These are phyloP conservation scores for Sorex araneus DNA, from an alignment of 2,113 vertebrate genomes.

Conservation along the genomic window DNA sequence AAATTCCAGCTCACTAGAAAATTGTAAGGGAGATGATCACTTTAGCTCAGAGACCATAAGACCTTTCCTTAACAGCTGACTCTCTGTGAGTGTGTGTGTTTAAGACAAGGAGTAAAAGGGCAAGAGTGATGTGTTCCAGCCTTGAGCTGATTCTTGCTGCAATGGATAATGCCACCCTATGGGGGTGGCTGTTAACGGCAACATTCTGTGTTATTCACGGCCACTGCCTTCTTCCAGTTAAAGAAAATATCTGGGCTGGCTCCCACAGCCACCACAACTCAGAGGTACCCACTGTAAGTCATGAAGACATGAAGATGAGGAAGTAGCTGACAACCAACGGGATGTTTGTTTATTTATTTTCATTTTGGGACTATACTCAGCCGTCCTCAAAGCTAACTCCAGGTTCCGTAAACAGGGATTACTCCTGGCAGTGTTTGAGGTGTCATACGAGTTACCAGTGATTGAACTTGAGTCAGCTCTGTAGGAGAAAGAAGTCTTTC, in stretches of 20 bases:
- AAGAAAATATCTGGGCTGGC: constrained; percentile 98
- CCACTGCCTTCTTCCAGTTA: constrained; percentile 98
- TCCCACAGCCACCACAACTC: constrained; percentile 95
- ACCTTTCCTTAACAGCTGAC: constrained; percentile 43
- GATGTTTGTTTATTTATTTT: too few relatives aligned
- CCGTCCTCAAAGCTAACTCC: too few relatives aligned
- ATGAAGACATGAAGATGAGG: constrained; percentile 99
- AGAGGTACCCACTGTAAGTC: constrained; percentile 98
- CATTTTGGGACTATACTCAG: too few relatives aligned
- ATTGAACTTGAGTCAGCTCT: too few relatives aligned
- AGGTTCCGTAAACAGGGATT: too few relatives aligned
- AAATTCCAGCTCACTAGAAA: constrained; percentile 70
- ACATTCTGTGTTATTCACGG: constrained; percentile 99
- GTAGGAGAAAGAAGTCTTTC: too few relatives aligned
- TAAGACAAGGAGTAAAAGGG: constrained; percentile 73
- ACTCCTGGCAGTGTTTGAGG: too few relatives aligned
- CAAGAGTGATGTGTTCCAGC: constrained; percentile 60
- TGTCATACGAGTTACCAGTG: too few relatives aligned
- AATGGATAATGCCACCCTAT: constrained; percentile 65
- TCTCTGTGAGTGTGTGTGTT: constrained; percentile 27
- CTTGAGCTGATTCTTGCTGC: constrained; percentile 64
- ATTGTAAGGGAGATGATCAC: background rate
- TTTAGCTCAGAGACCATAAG: constrained; percentile 69
- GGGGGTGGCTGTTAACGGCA: constrained; percentile 91
- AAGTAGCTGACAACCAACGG: constrained; percentile 96